Evolutionary conservation across 1,140 invertebrate genomes (phyloP).

Genomic region (Dreissena rostriformis): DNA sequence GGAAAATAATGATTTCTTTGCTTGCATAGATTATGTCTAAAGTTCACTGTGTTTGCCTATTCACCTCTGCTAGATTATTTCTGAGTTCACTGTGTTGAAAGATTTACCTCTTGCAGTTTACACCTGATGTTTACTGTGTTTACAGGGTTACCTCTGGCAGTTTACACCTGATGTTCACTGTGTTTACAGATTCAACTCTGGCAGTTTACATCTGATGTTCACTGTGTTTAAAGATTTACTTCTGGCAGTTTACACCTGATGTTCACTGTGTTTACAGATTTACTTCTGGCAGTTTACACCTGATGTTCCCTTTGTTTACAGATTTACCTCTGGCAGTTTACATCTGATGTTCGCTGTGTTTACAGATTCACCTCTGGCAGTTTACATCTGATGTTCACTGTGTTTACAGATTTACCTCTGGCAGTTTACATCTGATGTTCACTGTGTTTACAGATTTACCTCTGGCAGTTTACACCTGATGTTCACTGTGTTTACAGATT

Average conservation of each 20-base stretch:
- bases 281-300: no score
- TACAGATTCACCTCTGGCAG: background rate
- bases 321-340: background rate
- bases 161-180: conserved; percentile 56
- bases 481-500: conserved; percentile 1
- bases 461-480: background rate
- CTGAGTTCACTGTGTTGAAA: background rate
- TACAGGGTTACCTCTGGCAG: conserved; percentile 61
- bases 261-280: no score
- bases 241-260: background rate
- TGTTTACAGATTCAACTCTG: conserved; percentile 20
- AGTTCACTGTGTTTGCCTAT: no score
- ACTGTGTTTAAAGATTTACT: background rate
- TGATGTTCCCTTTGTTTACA: no score
- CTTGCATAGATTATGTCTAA: no score
- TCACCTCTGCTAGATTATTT: background rate
- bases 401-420: conserved; percentile 62
- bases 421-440: conserved; percentile 51
- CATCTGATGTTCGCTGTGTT: background rate
- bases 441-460: conserved; percentile 46
- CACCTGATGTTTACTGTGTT: background rate
- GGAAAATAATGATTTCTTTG: no score
- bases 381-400: background rate
- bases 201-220: background rate
- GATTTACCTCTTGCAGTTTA: background rate